Evolutionary conservation across 2,113 vertebrate genomes (phyloP), one percentile per base, ranked within the genome.

Genomic region (Leucosticte australis): DNA sequence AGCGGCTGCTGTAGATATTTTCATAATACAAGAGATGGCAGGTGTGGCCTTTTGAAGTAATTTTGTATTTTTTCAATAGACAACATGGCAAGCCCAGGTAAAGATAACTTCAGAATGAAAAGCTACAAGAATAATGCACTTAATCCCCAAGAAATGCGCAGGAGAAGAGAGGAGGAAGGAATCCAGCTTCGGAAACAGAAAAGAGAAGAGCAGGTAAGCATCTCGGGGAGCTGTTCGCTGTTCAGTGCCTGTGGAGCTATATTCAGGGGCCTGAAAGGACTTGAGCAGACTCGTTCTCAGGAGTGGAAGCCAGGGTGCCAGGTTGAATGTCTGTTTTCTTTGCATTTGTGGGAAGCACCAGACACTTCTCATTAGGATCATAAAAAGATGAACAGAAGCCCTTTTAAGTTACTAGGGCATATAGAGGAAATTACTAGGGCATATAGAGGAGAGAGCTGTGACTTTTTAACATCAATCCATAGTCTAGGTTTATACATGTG

Each of bases 91-190:
- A 99, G 98, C 96, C 98, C 98, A 0, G 98, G 98, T 68, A 99
- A 98, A 94, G 99, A 99, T 92, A 99, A 98, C 93, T 98, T 97
- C 92, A 98, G 99, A 94, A 99, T 99, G 98, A 99, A 98, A 97
- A 99, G 98, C 97, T 99, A 99, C 80, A 99, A 99, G 97, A 99
- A 99, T 97, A 99, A 99, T 95, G 99, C 99, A 0, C 96, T 99
- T 92, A 99, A 99, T 97, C 98, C 99, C 50, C 99, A 99, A 97
- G 99, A 99, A 96, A 99, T 99, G 99, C 98, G 99, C 22, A 98
- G 99, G 53, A 97, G 99, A 90, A 98, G 99, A 96, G 99, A 99
- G 94, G 99, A 99, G 92, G 99, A 99, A 96, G 99, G 99, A 89
- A 98, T 99, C 90, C 99, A 99, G 78, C 98, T 99, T 65, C 98